Evolutionary conservation across 2,797 vertebrate species (phyloP).

Genomic region (Enteromius anoplus): DNA sequence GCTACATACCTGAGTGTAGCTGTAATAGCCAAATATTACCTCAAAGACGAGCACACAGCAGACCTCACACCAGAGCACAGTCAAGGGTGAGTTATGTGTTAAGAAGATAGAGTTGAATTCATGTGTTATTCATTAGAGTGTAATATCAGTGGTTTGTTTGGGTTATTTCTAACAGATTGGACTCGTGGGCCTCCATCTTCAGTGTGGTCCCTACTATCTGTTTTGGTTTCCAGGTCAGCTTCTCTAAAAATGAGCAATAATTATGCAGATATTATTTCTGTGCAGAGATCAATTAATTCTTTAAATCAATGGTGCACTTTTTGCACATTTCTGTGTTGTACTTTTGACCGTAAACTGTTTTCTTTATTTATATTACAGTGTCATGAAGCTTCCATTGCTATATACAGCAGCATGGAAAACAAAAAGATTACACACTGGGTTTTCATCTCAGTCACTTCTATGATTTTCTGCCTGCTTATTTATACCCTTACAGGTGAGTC

Average conservation of each 20-base stretch:
- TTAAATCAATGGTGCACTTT: not conserved
- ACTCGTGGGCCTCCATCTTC: conserved; percentile 86
- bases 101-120: not conserved
- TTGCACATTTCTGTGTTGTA: not conserved
- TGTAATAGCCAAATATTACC: conserved; percentile 84
- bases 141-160: conserved; percentile 12
- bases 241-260: not conserved
- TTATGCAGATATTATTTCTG: not conserved
- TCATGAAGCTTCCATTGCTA: conserved; percentile 90
- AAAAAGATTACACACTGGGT: conserved; percentile 88
- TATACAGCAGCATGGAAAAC: conserved; percentile 93
- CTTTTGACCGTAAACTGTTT: not conserved
- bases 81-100: conserved; percentile 77
- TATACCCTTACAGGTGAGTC: conserved; percentile 91
- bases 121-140: conserved; percentile 1
- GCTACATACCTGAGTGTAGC: conserved; percentile 90
- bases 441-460: conserved; percentile 83
- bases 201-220: conserved; percentile 95
- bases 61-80: conserved; percentile 60
- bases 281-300: not conserved
- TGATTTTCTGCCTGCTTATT: conserved; percentile 91
- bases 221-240: conserved; percentile 94
- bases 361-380: conserved; percentile 77
- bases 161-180: conserved; percentile 70
- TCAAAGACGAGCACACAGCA: conserved; percentile 68